phyloP scores from a whole-genome alignment of 2,113 vertebrate genomes.

The Neogobius melanostomus region DNA sequence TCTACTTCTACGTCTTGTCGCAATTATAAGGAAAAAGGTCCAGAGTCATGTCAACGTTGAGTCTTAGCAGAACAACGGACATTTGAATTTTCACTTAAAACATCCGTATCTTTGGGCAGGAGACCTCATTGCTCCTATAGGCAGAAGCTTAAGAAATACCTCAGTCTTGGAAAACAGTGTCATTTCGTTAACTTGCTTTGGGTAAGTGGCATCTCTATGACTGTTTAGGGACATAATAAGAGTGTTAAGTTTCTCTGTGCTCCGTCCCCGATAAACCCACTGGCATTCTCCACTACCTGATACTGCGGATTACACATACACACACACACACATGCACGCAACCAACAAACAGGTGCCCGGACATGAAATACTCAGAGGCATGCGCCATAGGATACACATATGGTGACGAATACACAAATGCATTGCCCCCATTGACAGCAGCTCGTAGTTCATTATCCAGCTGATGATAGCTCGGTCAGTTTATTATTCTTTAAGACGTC shows the following conservation, averaged over 20 bases:
- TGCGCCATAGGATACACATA: conserved; percentile 16
- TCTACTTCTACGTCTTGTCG: too few species aligned
- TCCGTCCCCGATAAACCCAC: conserved; percentile 52
- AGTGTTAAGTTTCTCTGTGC: conserved; percentile 56
- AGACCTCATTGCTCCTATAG: neutral
- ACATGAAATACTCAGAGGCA: conserved; percentile 37
- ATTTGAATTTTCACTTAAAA: too few species aligned
- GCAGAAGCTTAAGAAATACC: neutral
- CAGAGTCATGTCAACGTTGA: too few species aligned
- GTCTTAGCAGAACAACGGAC: too few species aligned
- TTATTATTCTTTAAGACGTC: conserved; percentile 2
- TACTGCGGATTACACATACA: conserved; percentile 55
- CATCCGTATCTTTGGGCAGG: too few species aligned
- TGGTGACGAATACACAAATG: conserved; percentile 10
- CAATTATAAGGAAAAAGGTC: too few species aligned
- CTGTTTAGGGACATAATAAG: conserved; percentile 63
- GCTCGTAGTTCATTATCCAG: neutral
- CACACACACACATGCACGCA: conserved; percentile 45
- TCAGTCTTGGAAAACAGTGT: conserved; percentile 28
- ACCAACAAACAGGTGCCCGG: conserved; percentile 62
- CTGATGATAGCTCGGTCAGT: neutral
- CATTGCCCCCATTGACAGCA: conserved; percentile 4
- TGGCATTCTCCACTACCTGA: conserved; percentile 61
- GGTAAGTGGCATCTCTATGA: conserved; percentile 56
- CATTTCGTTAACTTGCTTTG: conserved; percentile 45